A percentile compares a stretch with the other conserved stretches of the same genome.
These are phyloP conservation scores for Manduca sexta DNA, from an alignment of 1,140 invertebrate species.

Conservation along the genomic window DNA sequence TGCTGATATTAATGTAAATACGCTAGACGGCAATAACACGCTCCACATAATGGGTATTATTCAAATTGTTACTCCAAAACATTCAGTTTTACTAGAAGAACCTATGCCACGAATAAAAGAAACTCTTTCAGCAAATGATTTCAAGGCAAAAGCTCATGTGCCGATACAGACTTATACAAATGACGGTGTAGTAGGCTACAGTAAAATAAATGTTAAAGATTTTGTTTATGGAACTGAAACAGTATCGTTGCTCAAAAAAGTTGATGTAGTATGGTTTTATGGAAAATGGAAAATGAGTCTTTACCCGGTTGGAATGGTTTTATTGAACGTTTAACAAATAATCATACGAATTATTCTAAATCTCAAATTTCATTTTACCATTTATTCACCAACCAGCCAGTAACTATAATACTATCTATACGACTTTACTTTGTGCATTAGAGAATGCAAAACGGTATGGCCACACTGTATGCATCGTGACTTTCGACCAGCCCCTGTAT, in stretches of 20 bases:
- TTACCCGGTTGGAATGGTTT: constrained; percentile 24
- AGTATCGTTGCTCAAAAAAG: constrained; percentile 7
- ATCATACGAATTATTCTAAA: constrained; percentile 22
- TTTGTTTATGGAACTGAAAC: constrained; percentile 14
- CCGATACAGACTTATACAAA: constrained; percentile 31
- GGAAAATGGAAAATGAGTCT: constrained; percentile 24
- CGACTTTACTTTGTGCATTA: constrained; percentile 34
- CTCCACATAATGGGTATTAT: constrained; percentile 57
- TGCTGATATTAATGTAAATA: constrained; percentile 55
- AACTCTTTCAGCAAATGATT: constrained; percentile 23
- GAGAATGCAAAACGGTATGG: constrained; percentile 20
- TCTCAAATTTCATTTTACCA: constrained; percentile 47
- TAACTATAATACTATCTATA: constrained; percentile 32
- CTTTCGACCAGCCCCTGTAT: constrained; percentile 55
- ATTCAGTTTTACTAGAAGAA: constrained; percentile 23
- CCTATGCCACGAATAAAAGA: constrained; percentile 17
- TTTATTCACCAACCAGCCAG: constrained; percentile 41
- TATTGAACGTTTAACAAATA: constrained; percentile 14
- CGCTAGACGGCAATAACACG: constrained; percentile 48
- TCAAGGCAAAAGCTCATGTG: constrained; percentile 30
- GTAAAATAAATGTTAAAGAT: constrained; percentile 16
- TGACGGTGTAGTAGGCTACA: constrained; percentile 14
- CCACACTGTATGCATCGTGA: constrained; percentile 31
- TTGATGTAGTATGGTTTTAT: constrained; percentile 22
- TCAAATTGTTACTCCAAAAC: constrained; percentile 41